These are phyloP conservation scores for Passer domesticus DNA, from an alignment of 2,113 vertebrate genomes.

Conservation along the genomic window DNA sequence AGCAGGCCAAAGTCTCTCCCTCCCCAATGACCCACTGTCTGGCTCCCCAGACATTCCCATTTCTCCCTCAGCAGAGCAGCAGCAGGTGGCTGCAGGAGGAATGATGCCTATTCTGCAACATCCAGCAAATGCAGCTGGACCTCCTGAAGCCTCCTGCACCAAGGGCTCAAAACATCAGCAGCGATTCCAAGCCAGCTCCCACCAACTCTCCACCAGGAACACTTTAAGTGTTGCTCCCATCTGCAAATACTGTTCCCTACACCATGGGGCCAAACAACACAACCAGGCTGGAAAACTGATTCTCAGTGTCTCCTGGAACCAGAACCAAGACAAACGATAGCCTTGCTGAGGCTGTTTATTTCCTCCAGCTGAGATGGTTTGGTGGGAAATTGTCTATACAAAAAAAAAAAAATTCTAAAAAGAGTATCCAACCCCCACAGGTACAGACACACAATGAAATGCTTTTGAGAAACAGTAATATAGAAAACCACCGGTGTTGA, in stretches of 20 bases:
- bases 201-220: not conserved
- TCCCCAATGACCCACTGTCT: not conserved
- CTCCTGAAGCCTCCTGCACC: not conserved
- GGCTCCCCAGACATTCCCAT: accelerated
- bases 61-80: not conserved
- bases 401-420: not conserved
- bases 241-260: not conserved
- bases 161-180: not conserved
- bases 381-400: not conserved
- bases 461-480: not conserved
- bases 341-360: not conserved
- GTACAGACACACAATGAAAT: slow-evolving; percentile 10
- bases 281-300: not conserved
- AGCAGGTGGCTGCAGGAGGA: not conserved
- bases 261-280: not conserved
- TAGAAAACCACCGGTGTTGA: not conserved
- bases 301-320: not conserved
- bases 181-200: accelerated
- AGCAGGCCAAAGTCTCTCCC: not conserved
- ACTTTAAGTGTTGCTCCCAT: not conserved
- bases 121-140: not conserved
- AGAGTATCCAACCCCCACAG: not conserved
- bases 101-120: not conserved
- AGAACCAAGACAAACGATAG: not conserved
- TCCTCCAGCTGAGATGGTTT: not conserved